Base-by-base conservation (phyloP, 2,113 vertebrate genomes). In the Petrocephalus microphthalmus region DNA sequence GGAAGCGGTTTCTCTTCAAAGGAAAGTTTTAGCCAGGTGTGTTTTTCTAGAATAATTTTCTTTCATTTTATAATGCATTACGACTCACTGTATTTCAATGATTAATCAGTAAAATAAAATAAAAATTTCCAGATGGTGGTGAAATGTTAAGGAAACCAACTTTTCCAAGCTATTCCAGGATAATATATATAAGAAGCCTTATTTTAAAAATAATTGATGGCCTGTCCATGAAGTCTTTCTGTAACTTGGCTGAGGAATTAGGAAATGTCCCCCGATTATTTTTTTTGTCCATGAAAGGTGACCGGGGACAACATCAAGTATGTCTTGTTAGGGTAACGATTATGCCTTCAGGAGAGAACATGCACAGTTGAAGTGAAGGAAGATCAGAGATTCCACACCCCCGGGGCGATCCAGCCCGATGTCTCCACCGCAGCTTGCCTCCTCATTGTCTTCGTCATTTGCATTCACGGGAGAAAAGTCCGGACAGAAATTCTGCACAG, bases 371-470 rank as follows among this genome's bases (percentile, higher is more conserved):
- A 25, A 33, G 82, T 92, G 53, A 91, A 83, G 53, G 57, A 47
- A 91, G 57, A 84, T 87, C 93, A 90, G 87, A 91, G 85, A 89
- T 91, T 91, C 91, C 90, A 47, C 67, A 89, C 91, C 56, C 92
- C 88, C 87, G 89, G 88, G 90, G 47, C 85, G 88, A 88, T 84
- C 89, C 82, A 81, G 53, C 74, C 89, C 89, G 85, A 87, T 15
- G 89, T 91, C 91, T 90, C 89, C 90, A 90, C 90, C 90, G 60
- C 8, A 7, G 82, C 71, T 91, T 86, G 85, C 86, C 83, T 91
- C 78, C 89, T 86, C 87, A 82, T 90, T 85, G 88, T 91, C 88
- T 78, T 91, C 81, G 88, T 84, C 85, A 74, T n/a, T 88, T 64
- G 13, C 20, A 49, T 47, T 25, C 10, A 49, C 10, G 51, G 71